Conservation (phyloP, 2,888 invertebrate genomes). For the Thalpophila matura region DNA sequence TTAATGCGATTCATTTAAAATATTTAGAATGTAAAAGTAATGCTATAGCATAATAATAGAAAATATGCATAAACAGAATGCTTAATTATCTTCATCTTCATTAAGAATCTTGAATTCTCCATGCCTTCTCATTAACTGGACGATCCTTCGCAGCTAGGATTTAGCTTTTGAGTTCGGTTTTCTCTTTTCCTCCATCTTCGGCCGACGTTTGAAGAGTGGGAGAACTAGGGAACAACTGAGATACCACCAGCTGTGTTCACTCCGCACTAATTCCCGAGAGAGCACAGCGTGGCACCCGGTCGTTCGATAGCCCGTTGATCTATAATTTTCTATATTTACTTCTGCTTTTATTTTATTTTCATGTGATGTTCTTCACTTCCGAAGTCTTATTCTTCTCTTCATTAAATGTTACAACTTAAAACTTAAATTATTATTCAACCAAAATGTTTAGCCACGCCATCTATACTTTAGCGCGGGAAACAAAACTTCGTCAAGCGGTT, state of each 20-base stretch:
- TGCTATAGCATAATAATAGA: too few species aligned
- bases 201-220: slow-evolving; percentile 63
- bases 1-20: too few species aligned
- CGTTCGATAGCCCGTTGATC: slow-evolving; percentile 90
- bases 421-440: not conserved
- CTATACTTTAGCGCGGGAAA: slow-evolving; percentile 59
- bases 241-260: slow-evolving; percentile 99
- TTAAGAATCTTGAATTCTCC: not conserved
- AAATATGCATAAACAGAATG: too few species aligned
- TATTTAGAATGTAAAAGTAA: too few species aligned
- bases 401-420: not conserved
- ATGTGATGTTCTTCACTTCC: not conserved
- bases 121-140: not conserved
- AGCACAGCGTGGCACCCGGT: slow-evolving; percentile 99
- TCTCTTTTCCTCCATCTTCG: slow-evolving; percentile 5
- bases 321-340: slow-evolving; percentile 38
- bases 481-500: slow-evolving; percentile 22
- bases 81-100: not conserved
- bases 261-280: slow-evolving; percentile 94
- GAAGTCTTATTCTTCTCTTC: not conserved
- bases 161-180: not conserved
- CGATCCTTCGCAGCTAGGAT: not conserved
- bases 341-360: slow-evolving; percentile 18
- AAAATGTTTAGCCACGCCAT: slow-evolving; percentile 49
- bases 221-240: slow-evolving; percentile 95